Evolutionary conservation across 2,113 vertebrate genomes (phyloP), one percentile per base, ranked within the genome.

Genomic region (Hippocampus zosterae): DNA sequence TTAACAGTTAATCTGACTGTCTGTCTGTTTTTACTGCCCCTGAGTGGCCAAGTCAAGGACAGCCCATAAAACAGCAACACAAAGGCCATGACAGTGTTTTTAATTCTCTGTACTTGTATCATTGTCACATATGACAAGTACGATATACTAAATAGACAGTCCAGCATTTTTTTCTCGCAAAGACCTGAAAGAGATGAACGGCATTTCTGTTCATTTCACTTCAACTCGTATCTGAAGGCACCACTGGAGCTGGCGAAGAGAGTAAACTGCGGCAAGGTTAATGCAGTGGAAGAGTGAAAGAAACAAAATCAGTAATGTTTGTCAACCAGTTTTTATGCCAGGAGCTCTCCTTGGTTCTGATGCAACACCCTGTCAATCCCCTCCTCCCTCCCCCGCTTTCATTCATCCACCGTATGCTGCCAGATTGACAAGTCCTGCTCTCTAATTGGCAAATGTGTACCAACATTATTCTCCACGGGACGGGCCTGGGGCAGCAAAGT

Each of bases 331-430:
- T 76, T 71, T 79, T 80, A 0, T 8, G 1, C 1, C 27, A 73
- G 67, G 64, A 85, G 72, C 87, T 91, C 89, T 91, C 90, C 80
- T 46, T 61, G 85, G 88, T 92, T 41, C 86, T 91, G 89, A 87
- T 71, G 33, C 16, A 46, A 42, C 61, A 60, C 5, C 60, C 48
- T 48, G 42, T 53, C 37, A 21, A 15, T 23, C 69, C 25, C 59
- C 29, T 41, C 48, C 61, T 65, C 23, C 40, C 33, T 29, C 53
- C 59, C 67, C 75, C 73, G 27, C 44, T 25, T 61, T 41, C 74
- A 67, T 74, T 63, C 78, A 77, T 74, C 65, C 79, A 80, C 67
- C 70, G 79, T 70, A 67, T 81, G 78, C 78, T 72, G 76, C 69
- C 15, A 86, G 87, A 90, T 81, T 89, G 87, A 90, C 87, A 85